Evolutionary conservation across 2,113 vertebrate genomes (phyloP), one percentile per base, ranked within the genome.

Genomic region (Sclerurus mexicanus): DNA sequence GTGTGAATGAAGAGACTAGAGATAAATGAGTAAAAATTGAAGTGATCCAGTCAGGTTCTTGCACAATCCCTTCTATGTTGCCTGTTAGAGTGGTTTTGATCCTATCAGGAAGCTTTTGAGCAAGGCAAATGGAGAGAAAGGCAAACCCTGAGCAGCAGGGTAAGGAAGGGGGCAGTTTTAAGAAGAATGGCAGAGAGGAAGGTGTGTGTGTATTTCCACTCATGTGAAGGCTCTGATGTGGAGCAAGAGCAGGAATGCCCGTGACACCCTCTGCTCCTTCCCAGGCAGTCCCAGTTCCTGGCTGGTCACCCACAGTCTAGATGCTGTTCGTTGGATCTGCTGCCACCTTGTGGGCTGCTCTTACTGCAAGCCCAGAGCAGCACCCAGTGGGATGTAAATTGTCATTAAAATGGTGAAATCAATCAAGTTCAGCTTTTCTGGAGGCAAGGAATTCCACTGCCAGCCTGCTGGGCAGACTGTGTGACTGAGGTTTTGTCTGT

Each of bases 271-370:
- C 28, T 35, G 58, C 68, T 69, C 59, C 47, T 66, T 40, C 49
- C 72, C 30, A n/a, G 31, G 24, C 1, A 0, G 4, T 53, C 46
- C 40, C 50, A 9, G 35, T 22, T 23, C 28, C 56, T 3, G 6
- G 47, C 35, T 47, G 27, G 47, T 13, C 2, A 58, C 40, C 31
- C 11, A 0, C 7, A 10, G 8, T 44, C 30, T 5, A n/a, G 27
- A 3, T 42, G 33, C 21, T 30, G 28, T 21, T 33, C 14, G 4
- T 74, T 92, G 92, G 58, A 23, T 96, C 63, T 98, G 96, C 97
- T 98, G 98, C 98, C 98, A 90, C 35, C 98, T 98, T 72, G 96
- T 92, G 98, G 96, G 68, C 39, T 17, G 14, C 52, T 47, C 24
- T 30, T 10, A 7, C 22, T 9, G 52, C 19, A 10, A 77, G 68